Evolutionary conservation across 1,140 invertebrate genomes (phyloP).

Genomic region (Diorhabda elongata): DNA sequence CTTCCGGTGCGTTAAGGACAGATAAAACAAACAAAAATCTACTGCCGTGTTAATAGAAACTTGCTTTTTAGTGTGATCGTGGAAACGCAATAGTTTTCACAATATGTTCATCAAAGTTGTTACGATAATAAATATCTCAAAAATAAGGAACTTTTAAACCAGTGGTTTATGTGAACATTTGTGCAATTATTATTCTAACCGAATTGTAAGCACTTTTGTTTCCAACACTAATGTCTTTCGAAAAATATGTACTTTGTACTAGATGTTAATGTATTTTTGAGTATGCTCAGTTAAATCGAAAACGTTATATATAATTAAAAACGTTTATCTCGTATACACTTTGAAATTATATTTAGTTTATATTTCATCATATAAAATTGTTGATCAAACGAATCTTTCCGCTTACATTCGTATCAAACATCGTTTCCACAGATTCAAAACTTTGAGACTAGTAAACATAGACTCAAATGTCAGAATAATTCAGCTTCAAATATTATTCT

Average conservation of each 20-base stretch:
- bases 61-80: constrained; percentile 18
- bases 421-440: neutral
- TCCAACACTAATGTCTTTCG: constrained; percentile 23
- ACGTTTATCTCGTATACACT: too few relatives aligned
- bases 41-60: constrained; percentile 38
- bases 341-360: too few relatives aligned
- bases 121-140: constrained; percentile 27
- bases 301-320: too few relatives aligned
- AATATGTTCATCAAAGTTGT: constrained; percentile 27
- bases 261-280: constrained; percentile 26
- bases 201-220: constrained; percentile 30
- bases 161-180: constrained; percentile 22
- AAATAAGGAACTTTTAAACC: constrained; percentile 11
- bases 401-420: neutral
- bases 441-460: too few relatives aligned
- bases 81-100: constrained; percentile 8
- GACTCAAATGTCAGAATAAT: too few relatives aligned
- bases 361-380: too few relatives aligned
- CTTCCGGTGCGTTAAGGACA: constrained; percentile 35
- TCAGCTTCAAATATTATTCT: too few relatives aligned
- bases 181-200: constrained; percentile 27
- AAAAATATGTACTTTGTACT: constrained; percentile 26
- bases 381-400: too few relatives aligned
- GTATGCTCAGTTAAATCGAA: constrained; percentile 40
- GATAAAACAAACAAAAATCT: constrained; percentile 27